phyloP scores from a whole-genome alignment of 2,888 invertebrate species.

The Balanococcus diminutus region DNA sequence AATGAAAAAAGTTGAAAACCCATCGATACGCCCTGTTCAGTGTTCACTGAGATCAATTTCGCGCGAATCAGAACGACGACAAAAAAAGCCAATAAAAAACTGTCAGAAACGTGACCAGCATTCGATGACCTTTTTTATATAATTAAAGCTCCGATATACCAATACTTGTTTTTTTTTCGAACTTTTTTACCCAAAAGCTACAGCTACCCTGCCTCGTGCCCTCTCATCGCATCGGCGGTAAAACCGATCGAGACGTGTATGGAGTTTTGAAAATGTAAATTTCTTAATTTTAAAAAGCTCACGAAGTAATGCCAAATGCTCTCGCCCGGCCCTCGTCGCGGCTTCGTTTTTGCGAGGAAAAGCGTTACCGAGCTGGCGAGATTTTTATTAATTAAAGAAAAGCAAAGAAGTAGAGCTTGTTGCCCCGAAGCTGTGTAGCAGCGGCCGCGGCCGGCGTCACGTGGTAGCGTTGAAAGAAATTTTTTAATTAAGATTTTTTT shows the following conservation, averaged over 20 bases:
- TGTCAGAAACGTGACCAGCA: not conserved
- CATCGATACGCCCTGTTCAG: no score
- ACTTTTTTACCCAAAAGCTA: not conserved
- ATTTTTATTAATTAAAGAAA: not conserved
- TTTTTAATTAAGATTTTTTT: slow-evolving; percentile 9
- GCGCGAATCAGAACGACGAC: not conserved
- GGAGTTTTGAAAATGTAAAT: not conserved
- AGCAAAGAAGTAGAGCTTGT: not conserved
- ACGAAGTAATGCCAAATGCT: not conserved
- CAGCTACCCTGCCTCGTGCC: not conserved
- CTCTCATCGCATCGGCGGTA: not conserved
- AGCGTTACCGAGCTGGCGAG: not conserved
- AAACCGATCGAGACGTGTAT: not conserved
- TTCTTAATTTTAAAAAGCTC: not conserved
- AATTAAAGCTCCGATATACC: not conserved
- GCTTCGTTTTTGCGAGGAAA: not conserved
- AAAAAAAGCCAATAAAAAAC: not conserved
- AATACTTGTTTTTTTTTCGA: not conserved
- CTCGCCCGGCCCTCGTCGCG: not conserved
- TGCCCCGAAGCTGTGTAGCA: not conserved
- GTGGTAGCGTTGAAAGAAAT: not conserved
- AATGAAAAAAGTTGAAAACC: no score
- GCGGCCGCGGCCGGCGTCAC: not conserved
- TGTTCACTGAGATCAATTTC: not conserved
- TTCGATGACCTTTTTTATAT: not conserved